Evolutionary conservation across 2,113 vertebrate species (phyloP).

Genomic region (Scytalopus superciliaris): DNA sequence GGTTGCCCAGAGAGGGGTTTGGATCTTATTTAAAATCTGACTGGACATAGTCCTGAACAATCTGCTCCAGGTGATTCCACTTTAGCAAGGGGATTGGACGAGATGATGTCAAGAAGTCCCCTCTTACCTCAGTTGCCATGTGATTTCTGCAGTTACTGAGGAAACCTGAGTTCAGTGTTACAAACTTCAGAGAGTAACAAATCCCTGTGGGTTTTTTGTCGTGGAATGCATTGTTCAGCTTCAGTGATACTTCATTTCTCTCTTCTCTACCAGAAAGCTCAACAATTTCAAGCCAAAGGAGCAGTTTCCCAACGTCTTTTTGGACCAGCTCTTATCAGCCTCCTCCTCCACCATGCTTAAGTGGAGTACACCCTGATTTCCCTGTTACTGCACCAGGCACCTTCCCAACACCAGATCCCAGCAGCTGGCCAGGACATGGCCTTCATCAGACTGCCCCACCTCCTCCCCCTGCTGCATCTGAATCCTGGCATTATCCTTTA

Average conservation of each 20-base stretch:
- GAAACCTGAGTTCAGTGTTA: not conserved
- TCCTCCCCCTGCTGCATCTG: constrained; percentile 77
- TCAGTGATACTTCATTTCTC: not conserved
- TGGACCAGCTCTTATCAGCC: constrained; percentile 90
- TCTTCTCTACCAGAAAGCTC: constrained; percentile 70
- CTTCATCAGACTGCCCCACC: constrained; percentile 84
- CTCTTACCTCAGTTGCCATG: not conserved
- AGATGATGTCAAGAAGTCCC: not conserved
- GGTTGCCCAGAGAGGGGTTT: not conserved
- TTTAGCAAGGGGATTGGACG: not conserved
- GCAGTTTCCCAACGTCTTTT: constrained; percentile 81
- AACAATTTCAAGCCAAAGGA: constrained; percentile 82
- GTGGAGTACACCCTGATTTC: constrained; percentile 87
- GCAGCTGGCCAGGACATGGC: constrained; percentile 86
- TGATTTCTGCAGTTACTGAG: not conserved
- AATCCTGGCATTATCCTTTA: constrained; percentile 92
- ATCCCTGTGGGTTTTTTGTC: not conserved
- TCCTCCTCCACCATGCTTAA: constrained; percentile 82
- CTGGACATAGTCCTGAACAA: rapidly evolving
- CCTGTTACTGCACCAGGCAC: constrained; percentile 79
- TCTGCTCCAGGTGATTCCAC: not conserved
- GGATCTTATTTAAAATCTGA: not conserved
- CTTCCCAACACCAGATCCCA: constrained; percentile 82
- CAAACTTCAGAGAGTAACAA: not conserved
- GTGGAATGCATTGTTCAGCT: not conserved